Evolutionary conservation across 2,113 vertebrate genomes (phyloP), one percentile per base, ranked within the genome.

Genomic region (Phoenicopterus ruber): DNA sequence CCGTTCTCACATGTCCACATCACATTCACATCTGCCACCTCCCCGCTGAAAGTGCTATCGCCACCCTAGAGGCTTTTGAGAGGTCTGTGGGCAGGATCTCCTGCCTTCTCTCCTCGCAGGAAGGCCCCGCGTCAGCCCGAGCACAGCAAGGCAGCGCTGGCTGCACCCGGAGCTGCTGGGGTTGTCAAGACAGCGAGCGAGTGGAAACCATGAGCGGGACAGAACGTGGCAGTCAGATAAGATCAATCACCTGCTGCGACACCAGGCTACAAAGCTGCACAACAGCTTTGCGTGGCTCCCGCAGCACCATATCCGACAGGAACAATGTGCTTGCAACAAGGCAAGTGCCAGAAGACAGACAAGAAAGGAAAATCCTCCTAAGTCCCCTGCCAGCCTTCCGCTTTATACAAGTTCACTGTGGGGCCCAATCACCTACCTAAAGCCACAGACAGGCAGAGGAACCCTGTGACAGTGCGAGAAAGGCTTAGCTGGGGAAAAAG

Each of bases 241-340:
- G 19, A 81, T 44, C 40, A 55, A 32, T 10, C 50, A 36, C 42
- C 36, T 58, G 49, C 49, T 70, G 19, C 17, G 8, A 77, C 36
- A 86, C 8, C 36, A 52, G 52, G 40, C 34, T 65, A 67, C 32
- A 76, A 55, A 76, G 61, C 44, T 25, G 66, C 58, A 52, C 18
- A 69, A 47, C 54, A 88, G 54, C 55, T 69, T 44, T 74, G 42
- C 1, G 0, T 52, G 24, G 50, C 34, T 93, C 63, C 28, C 4
- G 2, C 31, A 78, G 77, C 86, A 74, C 17, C 3, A 1, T 11
- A 54, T 32, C 25, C 0, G 0, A 47, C 0, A 0, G 36, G 25
- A 89, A 57, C 14, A 57, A 76, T 0, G 1, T 14, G 3, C 29
- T 86, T 85, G 57, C 40, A 84, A 49, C 26, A 44, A 82, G 47